Percentiles rank a stretch among this genome's conserved stretches.
These are phyloP conservation scores for Caerostris darwini DNA, from an alignment of 1,140 invertebrate species.

Conservation along the genomic window DNA sequence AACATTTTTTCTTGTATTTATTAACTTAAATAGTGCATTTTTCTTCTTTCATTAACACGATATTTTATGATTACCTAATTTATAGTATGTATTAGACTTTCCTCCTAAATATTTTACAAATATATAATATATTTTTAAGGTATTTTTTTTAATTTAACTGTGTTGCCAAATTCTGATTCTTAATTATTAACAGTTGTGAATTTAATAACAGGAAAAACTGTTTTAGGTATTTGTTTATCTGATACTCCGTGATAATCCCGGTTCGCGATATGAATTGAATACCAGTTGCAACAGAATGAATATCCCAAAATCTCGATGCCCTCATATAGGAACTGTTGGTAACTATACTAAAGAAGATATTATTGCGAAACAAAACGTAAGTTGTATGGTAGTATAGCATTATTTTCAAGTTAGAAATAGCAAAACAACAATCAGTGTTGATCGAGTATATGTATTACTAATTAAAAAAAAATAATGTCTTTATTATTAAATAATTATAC, in stretches of 20 bases:
- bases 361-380: constrained; percentile 78
- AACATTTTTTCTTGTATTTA: too few species aligned
- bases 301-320: constrained; percentile 72
- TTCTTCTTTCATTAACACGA: neutral
- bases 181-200: too few species aligned
- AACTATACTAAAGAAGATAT: constrained; percentile 79
- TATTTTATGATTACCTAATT: constrained; percentile 2
- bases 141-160: neutral
- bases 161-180: neutral
- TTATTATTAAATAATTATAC: too few species aligned
- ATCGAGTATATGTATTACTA: neutral
- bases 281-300: neutral
- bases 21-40: neutral
- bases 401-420: neutral
- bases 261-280: neutral
- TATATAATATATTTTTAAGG: neutral
- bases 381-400: neutral
- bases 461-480: neutral
- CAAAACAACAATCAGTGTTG: neutral
- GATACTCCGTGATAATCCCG: neutral
- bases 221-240: neutral
- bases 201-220: neutral
- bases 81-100: neutral
- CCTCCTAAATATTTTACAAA: neutral
- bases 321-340: constrained; percentile 78